These are phyloP conservation scores for Archips crataeganus DNA, from an alignment of 2,888 invertebrate species.

Conservation along the genomic window DNA sequence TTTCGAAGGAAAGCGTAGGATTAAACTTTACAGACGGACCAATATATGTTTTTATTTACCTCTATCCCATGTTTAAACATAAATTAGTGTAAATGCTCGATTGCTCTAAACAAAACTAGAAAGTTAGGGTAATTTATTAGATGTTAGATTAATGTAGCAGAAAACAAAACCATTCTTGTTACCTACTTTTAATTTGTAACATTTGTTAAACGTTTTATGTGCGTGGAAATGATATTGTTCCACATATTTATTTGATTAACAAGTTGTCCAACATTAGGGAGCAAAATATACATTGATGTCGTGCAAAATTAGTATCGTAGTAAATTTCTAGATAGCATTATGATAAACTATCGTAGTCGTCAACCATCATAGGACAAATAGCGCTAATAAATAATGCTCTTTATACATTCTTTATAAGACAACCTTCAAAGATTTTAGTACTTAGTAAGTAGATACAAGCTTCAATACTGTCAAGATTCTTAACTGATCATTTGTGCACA, in stretches of 20 bases:
- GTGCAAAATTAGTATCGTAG: not conserved
- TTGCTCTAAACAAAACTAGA: slow-evolving; percentile 31
- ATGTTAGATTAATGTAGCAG: slow-evolving; percentile 2
- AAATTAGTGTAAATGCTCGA: slow-evolving; percentile 27
- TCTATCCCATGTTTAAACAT: slow-evolving; percentile 25
- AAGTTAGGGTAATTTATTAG: slow-evolving; percentile 8
- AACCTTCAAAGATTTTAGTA: not conserved
- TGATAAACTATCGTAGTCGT: not conserved
- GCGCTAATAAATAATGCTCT: not conserved
- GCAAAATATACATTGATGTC: not conserved
- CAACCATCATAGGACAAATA: not conserved
- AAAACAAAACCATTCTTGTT: not conserved
- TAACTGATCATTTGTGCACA: not conserved
- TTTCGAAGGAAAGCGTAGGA: slow-evolving; percentile 62
- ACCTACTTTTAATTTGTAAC: not conserved
- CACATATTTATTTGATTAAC: not conserved
- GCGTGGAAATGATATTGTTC: not conserved
- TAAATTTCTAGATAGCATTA: not conserved
- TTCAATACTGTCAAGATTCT: no score
- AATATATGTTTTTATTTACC: slow-evolving; percentile 46
- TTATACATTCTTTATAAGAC: no score
- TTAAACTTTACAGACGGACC: slow-evolving; percentile 50
- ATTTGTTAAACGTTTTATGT: not conserved
- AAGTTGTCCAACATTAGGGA: not conserved
- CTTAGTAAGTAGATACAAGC: no score